These are phyloP conservation scores for Dreissena rostriformis DNA, from an alignment of 1,140 invertebrate species.

Conservation along the genomic window DNA sequence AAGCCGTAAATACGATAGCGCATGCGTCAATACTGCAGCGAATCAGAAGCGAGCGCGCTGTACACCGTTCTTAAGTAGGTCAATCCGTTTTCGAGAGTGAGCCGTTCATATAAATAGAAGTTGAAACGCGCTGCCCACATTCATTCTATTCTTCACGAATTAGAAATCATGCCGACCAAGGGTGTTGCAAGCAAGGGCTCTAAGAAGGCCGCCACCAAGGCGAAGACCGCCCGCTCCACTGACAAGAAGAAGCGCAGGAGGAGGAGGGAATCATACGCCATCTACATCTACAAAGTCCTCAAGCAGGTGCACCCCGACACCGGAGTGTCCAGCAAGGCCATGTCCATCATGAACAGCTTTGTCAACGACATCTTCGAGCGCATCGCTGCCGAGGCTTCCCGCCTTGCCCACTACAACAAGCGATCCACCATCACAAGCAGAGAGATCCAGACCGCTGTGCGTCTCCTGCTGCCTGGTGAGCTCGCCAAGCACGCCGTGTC, in stretches of 20 bases:
- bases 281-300: conserved; percentile 88
- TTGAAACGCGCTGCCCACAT: neutral
- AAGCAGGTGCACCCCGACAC: conserved; percentile 88
- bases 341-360: conserved; percentile 81
- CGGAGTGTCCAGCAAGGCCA: conserved; percentile 84
- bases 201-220: conserved; percentile 40
- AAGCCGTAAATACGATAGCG: too few species aligned
- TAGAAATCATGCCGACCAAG: conserved; percentile 10
- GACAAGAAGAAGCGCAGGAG: conserved; percentile 22
- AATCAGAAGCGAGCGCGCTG: neutral
- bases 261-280: conserved; percentile 86
- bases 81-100: neutral
- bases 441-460: conserved; percentile 86
- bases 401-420: conserved; percentile 79
- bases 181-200: conserved; percentile 2
- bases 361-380: conserved; percentile 82
- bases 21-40: neutral
- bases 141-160: neutral
- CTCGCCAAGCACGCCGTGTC: conserved; percentile 85
- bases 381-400: conserved; percentile 79
- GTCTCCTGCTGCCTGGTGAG: conserved; percentile 85
- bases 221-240: conserved; percentile 18
- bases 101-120: neutral
- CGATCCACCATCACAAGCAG: conserved; percentile 81
- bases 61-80: neutral